Evolutionary conservation across 2,113 vertebrate species (phyloP), one percentile per base, ranked within the genome.

Genomic region (Jacana jacana): DNA sequence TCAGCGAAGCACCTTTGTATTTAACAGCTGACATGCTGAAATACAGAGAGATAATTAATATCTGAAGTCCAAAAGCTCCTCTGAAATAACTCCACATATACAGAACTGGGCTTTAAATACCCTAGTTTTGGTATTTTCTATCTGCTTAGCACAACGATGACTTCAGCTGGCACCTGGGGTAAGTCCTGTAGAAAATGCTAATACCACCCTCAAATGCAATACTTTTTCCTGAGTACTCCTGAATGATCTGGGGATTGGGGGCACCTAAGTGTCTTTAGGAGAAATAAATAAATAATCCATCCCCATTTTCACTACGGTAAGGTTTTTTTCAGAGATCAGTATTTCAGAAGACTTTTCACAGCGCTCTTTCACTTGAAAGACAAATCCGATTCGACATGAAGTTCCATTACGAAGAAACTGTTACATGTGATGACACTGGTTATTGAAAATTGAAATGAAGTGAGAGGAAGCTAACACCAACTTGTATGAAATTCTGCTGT

Each of bases 381-480:
- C 87, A 97, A 97, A 98, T 97, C 82, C 87, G 95, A 96, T 97
- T 96, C 2, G 11, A 97, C 96, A 78, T 81, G 86, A 97, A 97
- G 96, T 97, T 98, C 96, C 93, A 97, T 97, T 97, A 97, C 33
- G 20, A 97, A 97, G 96, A 96, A 97, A 96, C 92, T 89, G 93
- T 96, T 98, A 95, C 91, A 96, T 94, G 93, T 73, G 95, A 96
- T 97, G 97, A 97, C 96, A 98, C 61, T 93, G 85, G 95, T 97
- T 98, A 98, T 96, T 97, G 97, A 98, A 98, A 98, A 98, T 95
- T 98, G 98, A 98, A 98, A 98, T 97, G 94, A 98, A 98, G 95
- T 97, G 97, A 98, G 76, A 98, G 93, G 95, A 97, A 97, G 94
- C 95, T 95, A 95, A 97, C 90, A 95, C 76, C 89, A 96, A 92